Evolutionary conservation across 2,797 vertebrate species (phyloP), one percentile per base, ranked within the genome.

Genomic region (Argya squamiceps): DNA sequence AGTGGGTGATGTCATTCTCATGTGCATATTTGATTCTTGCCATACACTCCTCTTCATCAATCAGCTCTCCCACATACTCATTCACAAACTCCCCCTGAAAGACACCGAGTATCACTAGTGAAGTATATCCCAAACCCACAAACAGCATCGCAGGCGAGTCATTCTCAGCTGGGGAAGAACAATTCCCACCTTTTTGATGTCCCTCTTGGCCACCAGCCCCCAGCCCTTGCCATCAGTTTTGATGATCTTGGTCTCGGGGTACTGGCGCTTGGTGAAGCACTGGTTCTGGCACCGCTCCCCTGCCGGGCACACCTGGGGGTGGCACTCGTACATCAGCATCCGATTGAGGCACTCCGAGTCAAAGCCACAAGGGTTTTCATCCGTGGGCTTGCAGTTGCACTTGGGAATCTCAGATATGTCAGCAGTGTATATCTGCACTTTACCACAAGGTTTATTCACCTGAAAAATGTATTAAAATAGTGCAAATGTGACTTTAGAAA

Each of bases 251-350:
- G 99, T 99, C 95, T 99, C 99, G 0, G 99, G 99, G 97, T 99
- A 99, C 41, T 99, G 99, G 22, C 99, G 99, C 62, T 99, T 99
- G 50, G 98, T 99, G 75, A 99, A 99, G 97, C 99, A 99, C 97
- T 99, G 99, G 98, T 99, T 99, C 67, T 99, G 99, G 98, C 99
- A 99, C 62, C 97, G 97, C 52, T 98, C 98, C 2, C 99, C 99
- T 0, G 98, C 99, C 0, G 99, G 99, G 87, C 99, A 99, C 20
- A 99, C 99, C 96, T 99, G 99, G 0, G 99, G 99, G 95, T 99
- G 99, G 96, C 99, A 99, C 97, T 99, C 99, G 23, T 99, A 99
- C 98, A 99, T 99, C 91, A 99, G 97, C 99, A 99, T 99, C 73
- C 99, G 98, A 96, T 99, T 99, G 47, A 99, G 98, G 93, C 99